Evolutionary conservation across 2,797 vertebrate genomes (phyloP).

Genomic region (Dicrostonyx torquatus): DNA sequence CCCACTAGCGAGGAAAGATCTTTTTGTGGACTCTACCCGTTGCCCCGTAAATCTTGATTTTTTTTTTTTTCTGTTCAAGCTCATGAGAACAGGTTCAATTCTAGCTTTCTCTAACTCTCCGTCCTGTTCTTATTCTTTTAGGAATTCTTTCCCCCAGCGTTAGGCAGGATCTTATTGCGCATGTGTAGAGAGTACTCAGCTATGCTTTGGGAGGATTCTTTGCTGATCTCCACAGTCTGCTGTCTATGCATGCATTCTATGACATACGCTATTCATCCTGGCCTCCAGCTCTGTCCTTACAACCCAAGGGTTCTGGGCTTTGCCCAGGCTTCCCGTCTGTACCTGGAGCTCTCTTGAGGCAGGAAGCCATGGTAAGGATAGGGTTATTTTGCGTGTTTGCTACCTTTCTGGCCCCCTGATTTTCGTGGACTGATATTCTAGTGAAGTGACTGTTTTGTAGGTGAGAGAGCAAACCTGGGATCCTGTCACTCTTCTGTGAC

Average conservation of each 20-base stretch:
- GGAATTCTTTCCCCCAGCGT: background rate
- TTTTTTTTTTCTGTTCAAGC: background rate
- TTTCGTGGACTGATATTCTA: conserved; percentile 6
- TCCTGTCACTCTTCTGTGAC: background rate
- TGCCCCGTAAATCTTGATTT: background rate
- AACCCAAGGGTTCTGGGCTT: background rate
- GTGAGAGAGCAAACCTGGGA: background rate
- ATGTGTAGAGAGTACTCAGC: background rate
- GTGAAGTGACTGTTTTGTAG: conserved; percentile 14
- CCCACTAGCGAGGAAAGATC: background rate
- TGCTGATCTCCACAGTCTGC: background rate
- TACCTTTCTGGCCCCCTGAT: background rate
- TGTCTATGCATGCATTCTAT: background rate
- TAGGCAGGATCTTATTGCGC: background rate
- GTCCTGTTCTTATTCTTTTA: conserved; percentile 4
- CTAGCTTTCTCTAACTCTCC: background rate
- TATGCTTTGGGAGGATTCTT: background rate
- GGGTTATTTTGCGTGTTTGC: background rate
- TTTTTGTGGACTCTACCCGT: background rate
- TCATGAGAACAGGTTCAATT: background rate
- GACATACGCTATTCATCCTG: background rate
- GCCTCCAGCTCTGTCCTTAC: background rate
- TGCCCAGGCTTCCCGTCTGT: background rate
- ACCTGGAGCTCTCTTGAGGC: background rate
- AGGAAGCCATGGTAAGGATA: background rate